Evolutionary conservation across 2,113 vertebrate species (phyloP).

Genomic region (Pelecanoides urinatrix): DNA sequence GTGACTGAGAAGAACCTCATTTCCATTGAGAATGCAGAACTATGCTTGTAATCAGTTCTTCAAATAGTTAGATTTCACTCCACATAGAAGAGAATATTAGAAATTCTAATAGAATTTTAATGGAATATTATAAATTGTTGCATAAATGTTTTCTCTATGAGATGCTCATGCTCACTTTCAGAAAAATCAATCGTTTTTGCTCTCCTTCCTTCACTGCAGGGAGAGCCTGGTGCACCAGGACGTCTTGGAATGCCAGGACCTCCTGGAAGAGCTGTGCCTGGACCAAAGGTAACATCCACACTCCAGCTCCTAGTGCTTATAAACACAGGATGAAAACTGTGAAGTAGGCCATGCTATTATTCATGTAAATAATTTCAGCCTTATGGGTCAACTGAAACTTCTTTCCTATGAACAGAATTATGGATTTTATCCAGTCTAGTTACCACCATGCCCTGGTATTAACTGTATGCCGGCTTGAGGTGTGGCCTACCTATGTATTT

Average conservation of each 20-base stretch:
- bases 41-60: neutral
- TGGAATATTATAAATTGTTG: neutral
- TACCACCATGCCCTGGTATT: neutral
- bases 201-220: constrained; percentile 66
- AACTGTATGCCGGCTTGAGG: neutral
- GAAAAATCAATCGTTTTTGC: neutral
- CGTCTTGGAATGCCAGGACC: constrained; percentile 82
- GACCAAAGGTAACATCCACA: constrained; percentile 82
- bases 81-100: neutral
- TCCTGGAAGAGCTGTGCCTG: constrained; percentile 82
- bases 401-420: neutral
- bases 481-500: neutral
- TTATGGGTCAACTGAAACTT: neutral
- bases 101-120: neutral
- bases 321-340: neutral
- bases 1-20: neutral
- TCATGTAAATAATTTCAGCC: neutral
- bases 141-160: neutral
- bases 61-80: neutral
- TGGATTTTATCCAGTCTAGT: neutral
- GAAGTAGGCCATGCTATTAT: neutral
- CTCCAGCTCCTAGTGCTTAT: neutral
- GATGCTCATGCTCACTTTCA: neutral
- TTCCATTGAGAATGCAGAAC: neutral
- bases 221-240: constrained; percentile 84